phyloP scores from a whole-genome alignment of 2,113 vertebrate species.

The Hemicordylus capensis region DNA sequence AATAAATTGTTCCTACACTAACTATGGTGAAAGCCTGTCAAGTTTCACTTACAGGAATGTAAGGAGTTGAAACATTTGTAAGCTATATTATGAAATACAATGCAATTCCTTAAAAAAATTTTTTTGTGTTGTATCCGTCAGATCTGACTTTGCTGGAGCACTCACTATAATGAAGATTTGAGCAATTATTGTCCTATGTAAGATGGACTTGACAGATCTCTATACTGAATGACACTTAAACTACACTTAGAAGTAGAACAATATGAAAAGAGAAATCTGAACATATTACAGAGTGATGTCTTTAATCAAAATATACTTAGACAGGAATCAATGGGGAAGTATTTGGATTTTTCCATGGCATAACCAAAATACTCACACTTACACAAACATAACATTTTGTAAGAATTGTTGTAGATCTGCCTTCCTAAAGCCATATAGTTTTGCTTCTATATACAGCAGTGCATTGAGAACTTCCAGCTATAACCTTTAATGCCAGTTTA shows the following conservation, averaged over 20 bases:
- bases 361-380: conserved; percentile 19
- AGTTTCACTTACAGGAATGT: conserved; percentile 31
- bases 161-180: neutral
- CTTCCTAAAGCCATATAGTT: neutral
- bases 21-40: neutral
- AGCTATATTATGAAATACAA: conserved; percentile 36
- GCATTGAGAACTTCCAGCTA: neutral
- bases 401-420: neutral
- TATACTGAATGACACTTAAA: neutral
- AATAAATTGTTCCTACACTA: neutral
- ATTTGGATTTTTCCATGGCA: conserved; percentile 12
- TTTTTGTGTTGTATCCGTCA: conserved; percentile 1
- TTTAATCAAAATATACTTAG: conserved; percentile 18
- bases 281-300: neutral
- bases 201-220: neutral
- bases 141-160: conserved; percentile 18
- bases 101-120: neutral
- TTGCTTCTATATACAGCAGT: neutral
- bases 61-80: conserved; percentile 26
- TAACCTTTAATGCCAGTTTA: neutral
- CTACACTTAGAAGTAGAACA: conserved; percentile 6
- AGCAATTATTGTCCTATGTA: conserved; percentile 16
- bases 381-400: neutral
- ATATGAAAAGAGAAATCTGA: neutral
- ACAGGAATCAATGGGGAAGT: conserved; percentile 7